Base-by-base conservation (phyloP, 2,113 vertebrate genomes). In the Osmerus eperlanus region DNA sequence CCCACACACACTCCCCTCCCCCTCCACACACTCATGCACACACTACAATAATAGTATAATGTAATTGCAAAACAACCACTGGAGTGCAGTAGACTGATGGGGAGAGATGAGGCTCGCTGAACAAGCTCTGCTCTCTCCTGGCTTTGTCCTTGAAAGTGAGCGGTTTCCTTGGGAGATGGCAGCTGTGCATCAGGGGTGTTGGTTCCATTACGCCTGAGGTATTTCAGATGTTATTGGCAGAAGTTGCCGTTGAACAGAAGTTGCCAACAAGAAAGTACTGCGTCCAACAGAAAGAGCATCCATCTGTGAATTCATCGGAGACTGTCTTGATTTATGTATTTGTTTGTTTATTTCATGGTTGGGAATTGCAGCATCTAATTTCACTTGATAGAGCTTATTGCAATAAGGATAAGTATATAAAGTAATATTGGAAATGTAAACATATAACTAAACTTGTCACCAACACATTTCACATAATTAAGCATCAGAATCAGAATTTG, bases 151-250 rank as follows among this genome's bases (percentile, higher is more conserved):
- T 65, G 63, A 65, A 65, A 23, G 64, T 11, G 5, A 65, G 16
- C 58, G 13, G 29, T 28, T 79, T 78, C 80, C 65, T 36, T 68
- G 73, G 71, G 58, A 59, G 67, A 25, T 63, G 74, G 74, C 83
- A 84, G 81, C 81, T 85, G 83, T 77, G 70, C 12, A 54, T 36
- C 77, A 32, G 61, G 59, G 72, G 75, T 83, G 19, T 78, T 77
- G 21, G 68, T 72, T 71, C 73, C 76, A 82, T 84, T 55, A 66
- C 76, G 71, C 77, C 67, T 67, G 6, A 60, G 59, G 70, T 47
- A 76, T 5, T 47, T 6, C 5, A 32, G 65, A 77, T 51, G 11
- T n/a, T 51, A 66, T 66, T 52, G 11, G 73, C 54, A 56, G 54
- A 56, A 56, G 3, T 56, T 9, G 7, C 41, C 9, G 7, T 47